Evolutionary conservation across 2,113 vertebrate genomes (phyloP), one percentile per base, ranked within the genome.

Genomic region (Heptranchias perlo): DNA sequence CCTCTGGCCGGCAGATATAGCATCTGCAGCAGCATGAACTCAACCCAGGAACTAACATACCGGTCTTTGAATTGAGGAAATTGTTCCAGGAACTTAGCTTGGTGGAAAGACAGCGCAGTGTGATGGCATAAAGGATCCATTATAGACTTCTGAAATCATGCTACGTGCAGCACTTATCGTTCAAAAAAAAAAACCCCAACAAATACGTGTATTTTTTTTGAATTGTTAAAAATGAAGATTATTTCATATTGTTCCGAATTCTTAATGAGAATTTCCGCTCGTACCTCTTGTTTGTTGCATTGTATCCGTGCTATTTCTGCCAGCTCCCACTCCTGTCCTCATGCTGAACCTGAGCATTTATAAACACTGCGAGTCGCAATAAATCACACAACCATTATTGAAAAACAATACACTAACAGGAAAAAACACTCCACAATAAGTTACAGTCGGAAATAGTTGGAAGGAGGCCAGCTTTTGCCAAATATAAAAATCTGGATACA

Each of bases 401-500:
- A 47, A 47, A 95, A 95, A 95, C 94, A 69, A 69, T 69, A 49
- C 65, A 47, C 65, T 7, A 18, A 95, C 94, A 69, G 94, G 94
- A 95, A 95, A 73, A 95, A 95, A 44, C 94, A 95, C 64, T 95
- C 62, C 64, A 95, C 64, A 95, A 95, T 69, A 73, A 25, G 64
- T 14, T 73, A 52, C 13, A 67, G 62, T 73, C 8, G 4, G 65
- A 69, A 69, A 95, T 52, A 14, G 28, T 69, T 95, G 94, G 94
- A 69, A 95, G 25, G 14, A 35, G 94, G 65, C 65, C 65, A 95
- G 39, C 52, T 52, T 31, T 49, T 52, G 25, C 64, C 64, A 52
- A 69, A 95, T 69, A 69, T 69, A 69, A 65, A 65, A 44, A 94
- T 94, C 39, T 44, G 39, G 61, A n/a, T 6, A 65, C 61, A 93